These are phyloP conservation scores for Nasua narica DNA, from an alignment of 2,797 vertebrate genomes.

Conservation along the genomic window DNA sequence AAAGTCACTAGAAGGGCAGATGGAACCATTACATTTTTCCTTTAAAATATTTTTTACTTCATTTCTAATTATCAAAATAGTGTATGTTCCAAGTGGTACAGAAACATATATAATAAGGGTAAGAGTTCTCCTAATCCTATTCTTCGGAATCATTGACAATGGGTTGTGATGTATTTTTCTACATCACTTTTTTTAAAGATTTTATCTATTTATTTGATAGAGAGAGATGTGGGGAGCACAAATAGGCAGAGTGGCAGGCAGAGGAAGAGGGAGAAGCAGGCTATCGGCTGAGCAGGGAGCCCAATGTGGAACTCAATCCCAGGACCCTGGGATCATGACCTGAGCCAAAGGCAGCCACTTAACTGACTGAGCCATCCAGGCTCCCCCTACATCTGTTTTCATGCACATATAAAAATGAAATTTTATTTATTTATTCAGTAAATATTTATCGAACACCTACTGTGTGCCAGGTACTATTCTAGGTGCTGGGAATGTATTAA, in stretches of 20 bases:
- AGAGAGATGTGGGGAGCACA: too few species aligned
- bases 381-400: neutral
- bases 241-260: too few species aligned
- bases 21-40: neutral
- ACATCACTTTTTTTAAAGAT: neutral
- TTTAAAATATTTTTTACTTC: slow-evolving; percentile 8
- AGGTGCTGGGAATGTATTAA: neutral
- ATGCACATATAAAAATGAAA: neutral
- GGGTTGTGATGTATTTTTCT: neutral
- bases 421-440: neutral
- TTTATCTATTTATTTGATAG: too few species aligned
- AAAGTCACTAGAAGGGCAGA: neutral
- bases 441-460: neutral
- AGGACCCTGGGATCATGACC: too few species aligned
- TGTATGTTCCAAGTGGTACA: neutral
- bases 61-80: neutral
- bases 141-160: neutral
- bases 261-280: too few species aligned
- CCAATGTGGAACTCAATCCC: too few species aligned
- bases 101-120: neutral
- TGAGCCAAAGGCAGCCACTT: too few species aligned
- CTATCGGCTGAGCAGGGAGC: too few species aligned
- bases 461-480: neutral
- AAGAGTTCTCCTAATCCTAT: neutral
- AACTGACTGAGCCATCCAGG: too few species aligned